Evolutionary conservation across 2,888 invertebrate genomes (phyloP), one percentile per base, ranked within the genome.

Genomic region (Nemotelus pantherinus): DNA sequence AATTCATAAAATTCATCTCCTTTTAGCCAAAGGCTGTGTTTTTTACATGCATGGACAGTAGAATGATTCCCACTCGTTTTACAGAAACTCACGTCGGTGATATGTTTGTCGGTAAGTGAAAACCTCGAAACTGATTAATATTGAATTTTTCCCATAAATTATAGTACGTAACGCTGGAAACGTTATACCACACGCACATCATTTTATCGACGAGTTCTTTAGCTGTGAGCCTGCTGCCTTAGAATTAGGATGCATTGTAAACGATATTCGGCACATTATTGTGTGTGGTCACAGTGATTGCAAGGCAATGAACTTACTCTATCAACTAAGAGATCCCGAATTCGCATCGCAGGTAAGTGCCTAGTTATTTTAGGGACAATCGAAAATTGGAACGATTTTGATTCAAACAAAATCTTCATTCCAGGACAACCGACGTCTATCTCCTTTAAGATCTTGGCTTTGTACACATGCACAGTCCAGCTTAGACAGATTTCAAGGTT

Each of bases 211-310:
- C 83, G 95, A 96, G 85, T 91, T 94, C 84, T 95, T 95, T 3
- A 95, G 96, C 83, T 97, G 97, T 82, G 98, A 99, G 88, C 97
- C 98, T 6, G 98, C 97, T 4, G 98, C 97, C 3, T 88, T 99
- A 82, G 98, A 99, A 88, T 89, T 99, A 76, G 97, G 96, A 44
- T 98, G 98, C 86, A 92, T 97, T 41, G 91, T 96, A 58, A 97
- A 97, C 85, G 92, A 95, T 82, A 95, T 98, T 81, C 89, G 93
- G 79, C 96, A 98, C 84, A 92, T 98, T 58, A 95, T 98, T 80
- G 96, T 99, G 2, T 98, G 98, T 85, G 99, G 99, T 0, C 98
- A 99, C 85, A 97, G 98, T 80, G 98, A 99, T 85, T 99, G 99
- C 86, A 98, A 98, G 90, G 98, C 98, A 2, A 98, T 98, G 93